These are phyloP conservation scores for Rhagoletis pomonella DNA, from an alignment of 1,140 invertebrate species.

Conservation along the genomic window DNA sequence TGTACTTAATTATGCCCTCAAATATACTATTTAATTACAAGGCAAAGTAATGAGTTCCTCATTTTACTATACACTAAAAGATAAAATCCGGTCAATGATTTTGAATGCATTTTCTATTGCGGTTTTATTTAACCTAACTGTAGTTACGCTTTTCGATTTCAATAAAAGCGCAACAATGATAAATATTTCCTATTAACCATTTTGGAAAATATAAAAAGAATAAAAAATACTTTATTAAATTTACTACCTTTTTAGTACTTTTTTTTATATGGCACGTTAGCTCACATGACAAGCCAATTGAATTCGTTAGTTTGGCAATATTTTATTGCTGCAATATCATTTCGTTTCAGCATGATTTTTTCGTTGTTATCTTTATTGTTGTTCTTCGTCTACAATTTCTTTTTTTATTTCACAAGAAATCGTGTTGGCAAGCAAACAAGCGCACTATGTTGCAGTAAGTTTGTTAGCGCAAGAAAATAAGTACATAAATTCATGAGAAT, in stretches of 20 bases:
- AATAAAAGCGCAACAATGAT: too few relatives aligned
- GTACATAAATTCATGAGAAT: conserved; percentile 19
- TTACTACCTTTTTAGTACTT: too few relatives aligned
- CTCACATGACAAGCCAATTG: too few relatives aligned
- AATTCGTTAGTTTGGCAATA: not conserved
- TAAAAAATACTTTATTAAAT: too few relatives aligned
- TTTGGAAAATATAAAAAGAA: too few relatives aligned
- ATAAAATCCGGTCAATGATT: not conserved
- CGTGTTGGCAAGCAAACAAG: conserved; percentile 41
- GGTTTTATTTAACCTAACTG: not conserved
- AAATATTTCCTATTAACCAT: too few relatives aligned
- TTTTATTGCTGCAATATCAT: conserved; percentile 20
- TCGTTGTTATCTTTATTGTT: conserved; percentile 10
- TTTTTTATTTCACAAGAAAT: not conserved
- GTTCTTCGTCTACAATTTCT: not conserved
- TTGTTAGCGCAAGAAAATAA: conserved; percentile 36
- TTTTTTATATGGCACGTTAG: too few relatives aligned
- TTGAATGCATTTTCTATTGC: not conserved
- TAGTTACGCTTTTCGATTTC: not conserved
- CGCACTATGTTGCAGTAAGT: not conserved
- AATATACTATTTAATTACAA: conserved; percentile 1
- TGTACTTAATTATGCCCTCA: conserved; percentile 1
- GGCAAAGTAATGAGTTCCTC: not conserved
- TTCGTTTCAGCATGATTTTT: not conserved
- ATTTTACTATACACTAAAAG: not conserved